Conservation (phyloP, 2,113 vertebrate genomes). For the Aldabrachelys gigantea region DNA sequence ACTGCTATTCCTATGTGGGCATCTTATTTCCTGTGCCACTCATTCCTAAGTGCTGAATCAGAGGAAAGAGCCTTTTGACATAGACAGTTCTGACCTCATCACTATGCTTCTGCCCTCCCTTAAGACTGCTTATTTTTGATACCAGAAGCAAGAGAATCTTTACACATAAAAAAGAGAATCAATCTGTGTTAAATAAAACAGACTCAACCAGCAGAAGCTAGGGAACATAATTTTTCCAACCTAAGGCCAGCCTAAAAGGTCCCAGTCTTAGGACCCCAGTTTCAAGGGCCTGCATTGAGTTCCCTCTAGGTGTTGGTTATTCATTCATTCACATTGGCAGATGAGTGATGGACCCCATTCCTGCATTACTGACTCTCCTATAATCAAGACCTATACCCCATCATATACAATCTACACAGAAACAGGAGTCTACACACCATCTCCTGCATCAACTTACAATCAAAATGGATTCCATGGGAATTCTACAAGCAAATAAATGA, state of each 20-base stretch:
- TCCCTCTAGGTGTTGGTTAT: not conserved
- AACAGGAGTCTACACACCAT: not conserved
- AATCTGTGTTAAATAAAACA: not conserved
- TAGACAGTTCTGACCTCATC: not conserved
- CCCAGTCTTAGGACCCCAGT: not conserved
- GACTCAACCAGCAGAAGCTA: not conserved
- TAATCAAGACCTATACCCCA: not conserved
- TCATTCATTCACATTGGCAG: not conserved
- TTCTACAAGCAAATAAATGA: not conserved
- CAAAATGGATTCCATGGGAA: not conserved
- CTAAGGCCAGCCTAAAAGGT: not conserved
- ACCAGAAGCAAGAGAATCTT: not conserved
- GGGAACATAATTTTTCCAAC: not conserved
- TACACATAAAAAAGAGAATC: not conserved
- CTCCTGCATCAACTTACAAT: not conserved
- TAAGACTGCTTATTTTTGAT: not conserved
- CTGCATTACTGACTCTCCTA: not conserved
- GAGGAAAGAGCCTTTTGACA: conserved; percentile 27
- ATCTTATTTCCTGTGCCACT: conserved; percentile 34
- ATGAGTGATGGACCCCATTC: not conserved
- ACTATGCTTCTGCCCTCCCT: not conserved
- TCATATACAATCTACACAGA: not conserved
- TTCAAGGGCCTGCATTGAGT: not conserved
- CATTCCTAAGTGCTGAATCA: conserved; percentile 47
- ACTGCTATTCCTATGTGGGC: conserved; percentile 34